These are phyloP conservation scores for Exephanes ischioxanthus DNA, from an alignment of 2,888 invertebrate genomes.

Conservation along the genomic window DNA sequence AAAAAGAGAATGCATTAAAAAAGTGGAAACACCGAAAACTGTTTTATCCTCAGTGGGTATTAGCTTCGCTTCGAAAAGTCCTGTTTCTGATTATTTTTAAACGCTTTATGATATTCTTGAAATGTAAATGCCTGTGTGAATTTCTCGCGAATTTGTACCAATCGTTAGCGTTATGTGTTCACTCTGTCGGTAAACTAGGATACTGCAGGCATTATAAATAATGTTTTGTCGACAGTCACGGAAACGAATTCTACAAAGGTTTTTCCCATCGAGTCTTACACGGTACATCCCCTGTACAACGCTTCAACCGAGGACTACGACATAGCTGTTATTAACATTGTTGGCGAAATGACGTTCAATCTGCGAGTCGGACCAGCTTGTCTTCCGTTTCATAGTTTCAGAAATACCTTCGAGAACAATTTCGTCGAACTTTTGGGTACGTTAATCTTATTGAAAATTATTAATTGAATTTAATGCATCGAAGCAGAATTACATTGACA, in stretches of 20 bases:
- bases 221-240: slow-evolving; percentile 79
- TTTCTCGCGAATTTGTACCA: background rate
- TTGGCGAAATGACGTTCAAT: slow-evolving; percentile 84
- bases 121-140: background rate
- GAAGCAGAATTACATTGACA: no score
- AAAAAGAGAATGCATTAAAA: no score
- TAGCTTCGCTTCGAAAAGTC: background rate
- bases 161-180: background rate
- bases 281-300: slow-evolving; percentile 85
- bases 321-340: slow-evolving; percentile 86
- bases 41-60: no score
- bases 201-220: background rate
- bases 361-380: slow-evolving; percentile 88
- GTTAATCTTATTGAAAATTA: slow-evolving; percentile 73
- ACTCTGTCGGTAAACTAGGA: background rate
- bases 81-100: background rate
- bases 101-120: background rate
- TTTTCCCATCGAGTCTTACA: slow-evolving; percentile 81
- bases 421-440: slow-evolving; percentile 79
- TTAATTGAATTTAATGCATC: no score
- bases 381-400: slow-evolving; percentile 86
- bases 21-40: no score
- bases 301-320: slow-evolving; percentile 84
- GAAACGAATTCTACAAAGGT: slow-evolving; percentile 85
- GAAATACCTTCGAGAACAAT: slow-evolving; percentile 76